Conservation (phyloP, 2,888 invertebrate genomes). For the Atethmia centrago region DNA sequence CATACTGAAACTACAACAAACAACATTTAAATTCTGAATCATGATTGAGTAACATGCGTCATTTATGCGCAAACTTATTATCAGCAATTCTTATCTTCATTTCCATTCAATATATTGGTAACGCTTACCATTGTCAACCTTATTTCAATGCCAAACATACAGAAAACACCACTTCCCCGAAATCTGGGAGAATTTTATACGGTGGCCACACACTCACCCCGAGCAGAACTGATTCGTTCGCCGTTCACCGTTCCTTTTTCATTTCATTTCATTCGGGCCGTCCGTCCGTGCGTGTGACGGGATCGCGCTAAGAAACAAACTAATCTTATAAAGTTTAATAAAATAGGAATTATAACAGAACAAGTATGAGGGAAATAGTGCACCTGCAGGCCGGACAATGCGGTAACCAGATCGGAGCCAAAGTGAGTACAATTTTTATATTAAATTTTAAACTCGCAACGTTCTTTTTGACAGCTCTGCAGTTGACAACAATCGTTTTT, state of each 20-base stretch:
- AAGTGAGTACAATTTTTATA: constrained; percentile 80
- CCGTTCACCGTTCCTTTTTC: constrained; percentile 76
- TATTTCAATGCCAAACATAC: constrained; percentile 15
- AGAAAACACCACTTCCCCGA: constrained; percentile 50
- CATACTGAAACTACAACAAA: background rate
- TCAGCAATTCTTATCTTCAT: constrained; percentile 1
- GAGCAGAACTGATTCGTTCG: constrained; percentile 70
- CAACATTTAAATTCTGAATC: constrained; percentile 5
- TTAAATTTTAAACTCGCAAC: constrained; percentile 62
- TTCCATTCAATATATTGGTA: background rate
- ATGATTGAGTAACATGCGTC: background rate
- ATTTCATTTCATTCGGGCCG: constrained; percentile 79
- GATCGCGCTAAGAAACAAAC: constrained; percentile 66
- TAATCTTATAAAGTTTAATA: constrained; percentile 67
- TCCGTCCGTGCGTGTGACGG: constrained; percentile 75
- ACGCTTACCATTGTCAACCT: background rate
- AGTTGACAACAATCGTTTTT: constrained; percentile 13
- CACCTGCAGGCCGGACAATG: constrained; percentile 96
- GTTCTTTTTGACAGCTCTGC: constrained; percentile 64
- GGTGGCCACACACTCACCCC: constrained; percentile 82
- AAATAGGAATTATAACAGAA: constrained; percentile 68
- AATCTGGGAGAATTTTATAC: constrained; percentile 63
- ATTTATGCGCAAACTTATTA: background rate
- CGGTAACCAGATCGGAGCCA: constrained; percentile 95
- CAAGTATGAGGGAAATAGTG: constrained; percentile 95